Percentiles rank a stretch among this genome's conserved stretches.
These are phyloP conservation scores for Andrena bicolor DNA, from an alignment of 2,888 invertebrate species.

Conservation along the genomic window DNA sequence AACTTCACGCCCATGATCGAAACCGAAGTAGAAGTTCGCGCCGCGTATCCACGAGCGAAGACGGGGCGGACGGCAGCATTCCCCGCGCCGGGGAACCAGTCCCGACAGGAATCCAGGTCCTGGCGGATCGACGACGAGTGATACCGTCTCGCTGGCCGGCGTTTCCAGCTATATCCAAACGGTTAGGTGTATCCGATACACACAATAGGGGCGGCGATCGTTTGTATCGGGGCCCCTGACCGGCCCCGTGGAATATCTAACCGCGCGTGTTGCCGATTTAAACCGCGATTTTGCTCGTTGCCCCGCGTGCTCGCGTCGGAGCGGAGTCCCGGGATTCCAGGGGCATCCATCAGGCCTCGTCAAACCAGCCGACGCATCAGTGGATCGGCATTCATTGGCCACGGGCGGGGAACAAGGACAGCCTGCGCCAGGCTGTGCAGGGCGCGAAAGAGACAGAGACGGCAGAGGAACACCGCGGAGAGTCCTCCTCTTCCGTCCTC, in stretches of 20 bases:
- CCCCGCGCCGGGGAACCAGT: slow-evolving; percentile 63
- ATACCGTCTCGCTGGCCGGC: slow-evolving; percentile 60
- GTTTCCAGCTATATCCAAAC: slow-evolving; percentile 69
- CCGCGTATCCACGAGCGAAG: slow-evolving; percentile 21
- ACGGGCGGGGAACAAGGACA: slow-evolving; percentile 60
- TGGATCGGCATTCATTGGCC: slow-evolving; percentile 83
- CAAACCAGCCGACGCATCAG: slow-evolving; percentile 84
- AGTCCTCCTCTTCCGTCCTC: slow-evolving; percentile 49
- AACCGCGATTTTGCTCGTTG: slow-evolving; percentile 83
- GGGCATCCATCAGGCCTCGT: slow-evolving; percentile 85
- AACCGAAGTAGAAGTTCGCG: slow-evolving; percentile 5
- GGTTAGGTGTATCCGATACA: slow-evolving; percentile 67
- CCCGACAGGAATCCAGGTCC: slow-evolving; percentile 69
- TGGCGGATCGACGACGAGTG: slow-evolving; percentile 57
- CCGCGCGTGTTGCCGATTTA: slow-evolving; percentile 80
- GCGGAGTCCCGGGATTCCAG: slow-evolving; percentile 80
- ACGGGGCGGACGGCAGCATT: slow-evolving; percentile 40
- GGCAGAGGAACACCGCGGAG: slow-evolving; percentile 44
- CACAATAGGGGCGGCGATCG: slow-evolving; percentile 79
- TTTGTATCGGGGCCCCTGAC: slow-evolving; percentile 73
- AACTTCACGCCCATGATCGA: not conserved
- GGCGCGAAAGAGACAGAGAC: slow-evolving; percentile 43
- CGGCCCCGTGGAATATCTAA: slow-evolving; percentile 71
- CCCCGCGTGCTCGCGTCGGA: slow-evolving; percentile 72
- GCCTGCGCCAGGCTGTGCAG: slow-evolving; percentile 35